A percentile compares a stretch with the other conserved stretches of the same genome.
Evolutionary conservation across 2,888 invertebrate genomes (phyloP).

Genomic region (Morpho achilles): DNA sequence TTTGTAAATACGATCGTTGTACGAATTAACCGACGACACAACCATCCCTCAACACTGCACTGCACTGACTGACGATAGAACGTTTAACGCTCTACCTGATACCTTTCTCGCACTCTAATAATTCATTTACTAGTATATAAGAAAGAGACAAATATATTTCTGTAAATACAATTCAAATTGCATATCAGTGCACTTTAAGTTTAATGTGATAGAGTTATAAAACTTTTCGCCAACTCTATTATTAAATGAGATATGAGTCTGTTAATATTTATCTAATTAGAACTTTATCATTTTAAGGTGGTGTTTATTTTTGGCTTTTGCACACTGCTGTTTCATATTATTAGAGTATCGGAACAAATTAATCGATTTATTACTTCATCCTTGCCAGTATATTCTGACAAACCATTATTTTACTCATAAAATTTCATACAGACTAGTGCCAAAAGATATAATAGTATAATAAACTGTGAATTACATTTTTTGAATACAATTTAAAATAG

Average conservation of each 20-base stretch:
- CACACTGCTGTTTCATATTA: constrained; percentile 23
- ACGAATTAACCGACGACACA: constrained; percentile 38
- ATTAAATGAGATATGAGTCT: constrained; percentile 25
- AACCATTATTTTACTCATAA: neutral
- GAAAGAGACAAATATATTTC: constrained; percentile 44
- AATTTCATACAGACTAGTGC: neutral
- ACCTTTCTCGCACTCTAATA: constrained; percentile 43
- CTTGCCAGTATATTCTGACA: neutral
- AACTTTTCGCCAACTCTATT: constrained; percentile 35
- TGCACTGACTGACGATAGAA: constrained; percentile 46
- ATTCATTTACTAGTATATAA: constrained; percentile 25
- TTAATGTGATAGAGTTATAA: constrained; percentile 47
- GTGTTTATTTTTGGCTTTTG: constrained; percentile 45
- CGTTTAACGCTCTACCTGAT: constrained; percentile 41
- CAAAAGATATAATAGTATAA: neutral
- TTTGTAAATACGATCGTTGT: constrained; percentile 68
- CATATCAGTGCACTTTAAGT: constrained; percentile 52
- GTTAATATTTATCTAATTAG: constrained; percentile 28
- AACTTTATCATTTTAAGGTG: constrained; percentile 35
- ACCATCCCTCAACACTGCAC: constrained; percentile 40
- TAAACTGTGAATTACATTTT: no score
- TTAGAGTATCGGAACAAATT: neutral
- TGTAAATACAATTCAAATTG: constrained; percentile 36
- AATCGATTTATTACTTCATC: constrained; percentile 5
- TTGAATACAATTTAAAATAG: no score